Conservation (phyloP, 2,888 invertebrate genomes). For the Apoderus coryli region DNA sequence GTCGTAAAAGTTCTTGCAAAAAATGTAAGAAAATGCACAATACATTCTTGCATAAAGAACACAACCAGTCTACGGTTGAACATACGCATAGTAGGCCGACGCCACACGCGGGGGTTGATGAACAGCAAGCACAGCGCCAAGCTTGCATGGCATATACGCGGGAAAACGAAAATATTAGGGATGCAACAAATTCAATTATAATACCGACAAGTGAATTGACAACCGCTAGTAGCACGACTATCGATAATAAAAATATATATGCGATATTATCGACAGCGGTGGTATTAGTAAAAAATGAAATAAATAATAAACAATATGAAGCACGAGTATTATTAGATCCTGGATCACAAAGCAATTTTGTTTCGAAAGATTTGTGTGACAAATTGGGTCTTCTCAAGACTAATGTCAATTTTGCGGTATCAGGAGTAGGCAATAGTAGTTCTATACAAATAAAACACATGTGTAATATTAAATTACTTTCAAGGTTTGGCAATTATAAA, state of each 20-base stretch:
- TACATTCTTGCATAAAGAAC: too few species aligned
- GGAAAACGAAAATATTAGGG: too few species aligned
- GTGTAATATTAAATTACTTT: conserved; percentile 7
- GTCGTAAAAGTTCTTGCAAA: conserved; percentile 10
- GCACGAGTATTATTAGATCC: conserved; percentile 9
- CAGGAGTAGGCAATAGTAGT: conserved; percentile 7
- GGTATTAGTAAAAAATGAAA: not conserved
- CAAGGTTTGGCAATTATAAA: conserved; percentile 3
- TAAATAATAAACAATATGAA: not conserved
- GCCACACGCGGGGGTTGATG: too few species aligned
- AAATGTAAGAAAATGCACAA: conserved; percentile 12
- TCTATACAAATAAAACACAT: not conserved
- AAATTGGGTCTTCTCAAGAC: conserved; percentile 2
- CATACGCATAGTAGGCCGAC: conserved; percentile 2
- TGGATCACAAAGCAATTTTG: conserved; percentile 11
- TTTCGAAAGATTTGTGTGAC: conserved; percentile 6
- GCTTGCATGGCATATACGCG: too few species aligned
- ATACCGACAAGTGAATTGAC: too few species aligned
- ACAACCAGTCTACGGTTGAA: too few species aligned
- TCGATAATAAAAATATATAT: not conserved
- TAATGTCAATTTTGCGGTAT: conserved; percentile 5
- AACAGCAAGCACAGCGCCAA: too few species aligned
- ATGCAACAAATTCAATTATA: too few species aligned
- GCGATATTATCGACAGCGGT: not conserved
- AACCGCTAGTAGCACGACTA: not conserved